These are phyloP conservation scores for Momotus momota DNA, from an alignment of 2,797 vertebrate species.

Conservation along the genomic window DNA sequence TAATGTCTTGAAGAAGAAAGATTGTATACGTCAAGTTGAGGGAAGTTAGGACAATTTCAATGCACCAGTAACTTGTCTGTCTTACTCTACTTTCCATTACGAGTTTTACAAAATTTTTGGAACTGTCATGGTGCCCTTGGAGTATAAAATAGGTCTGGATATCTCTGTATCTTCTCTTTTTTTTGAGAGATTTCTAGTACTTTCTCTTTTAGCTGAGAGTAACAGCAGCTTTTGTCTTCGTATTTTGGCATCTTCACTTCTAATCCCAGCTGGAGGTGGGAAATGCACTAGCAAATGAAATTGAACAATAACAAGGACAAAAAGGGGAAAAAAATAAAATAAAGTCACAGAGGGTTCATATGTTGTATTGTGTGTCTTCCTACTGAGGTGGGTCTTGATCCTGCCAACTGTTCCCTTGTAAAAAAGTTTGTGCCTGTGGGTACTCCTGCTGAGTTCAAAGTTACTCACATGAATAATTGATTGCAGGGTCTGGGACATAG, in stretches of 20 bases:
- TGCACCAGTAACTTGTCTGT: not conserved
- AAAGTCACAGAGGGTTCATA: not conserved
- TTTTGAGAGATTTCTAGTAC: not conserved
- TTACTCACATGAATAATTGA: conserved; percentile 70
- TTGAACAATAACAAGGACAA: conserved; percentile 45
- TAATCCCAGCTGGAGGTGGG: conserved; percentile 33
- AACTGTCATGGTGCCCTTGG: not conserved
- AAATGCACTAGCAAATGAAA: conserved; percentile 42
- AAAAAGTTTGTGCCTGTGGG: conserved; percentile 67
- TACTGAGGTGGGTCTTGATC: conserved; percentile 49
- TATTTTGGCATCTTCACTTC: conserved; percentile 49
- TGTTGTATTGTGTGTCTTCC: conserved; percentile 46
- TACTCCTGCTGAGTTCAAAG: conserved; percentile 71
- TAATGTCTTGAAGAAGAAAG: not conserved
- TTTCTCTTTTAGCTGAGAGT: conserved; percentile 18
- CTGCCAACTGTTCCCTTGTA: conserved; percentile 54
- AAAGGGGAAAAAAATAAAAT: conserved; percentile 15
- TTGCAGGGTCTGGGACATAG: conserved; percentile 52
- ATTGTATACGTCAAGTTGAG: not conserved
- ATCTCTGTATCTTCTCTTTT: not conserved
- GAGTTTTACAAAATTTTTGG: not conserved
- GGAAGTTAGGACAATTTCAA: not conserved
- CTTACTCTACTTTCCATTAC: not conserved
- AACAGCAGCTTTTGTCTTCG: conserved; percentile 30
- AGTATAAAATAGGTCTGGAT: not conserved